Evolutionary conservation across 1,140 invertebrate genomes (phyloP), one percentile per base, ranked within the genome.

Genomic region (Aphis craccivora): DNA sequence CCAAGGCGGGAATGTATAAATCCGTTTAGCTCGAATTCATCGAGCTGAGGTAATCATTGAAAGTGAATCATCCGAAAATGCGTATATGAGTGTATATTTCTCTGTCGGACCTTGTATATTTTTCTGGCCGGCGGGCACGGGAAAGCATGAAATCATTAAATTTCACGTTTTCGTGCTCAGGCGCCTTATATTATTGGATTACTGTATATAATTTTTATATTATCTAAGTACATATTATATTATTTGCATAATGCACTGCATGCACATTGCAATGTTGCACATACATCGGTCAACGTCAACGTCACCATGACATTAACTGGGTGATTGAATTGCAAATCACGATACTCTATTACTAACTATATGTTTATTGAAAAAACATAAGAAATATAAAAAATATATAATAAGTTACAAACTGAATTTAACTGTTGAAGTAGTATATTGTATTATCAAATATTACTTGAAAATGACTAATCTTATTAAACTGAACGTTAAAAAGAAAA

Each of bases 61-160:
- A 92, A 92, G 91, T 84, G 91, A 92, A 92, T 84, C 91, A 81
- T 83, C 30, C 67, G n/a, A 84, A 84, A 53, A 51, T 43, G 25
- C 40, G 55, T 67, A 37, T 55, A 53, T 25, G 48, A 53, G 87
- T 53, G 18, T 37, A 48, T 45, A 53, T 37, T 53, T 53, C 87
- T 89, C 87, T n/a, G 48, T 25, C 87, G 48, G n/a, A 89, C 87
- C 48, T 89, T 55, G 37, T 55, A 60, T 18, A 60, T 93, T 55
- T 86, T 86, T 84, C 91, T 40, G 48, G 81, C 81, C 48, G 25
- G 30, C 76, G 48, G 48, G 11, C 91, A 84, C 37, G 91, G 91
- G 91, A 93, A 93, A 93, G 91, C 91, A 93, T 93, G 91, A 93
- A 93, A 93, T 93, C n/a, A 84, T 93, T 93, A 93, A 86, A 84